Evolutionary conservation across 92 coral and sea anemone genomes (phyloP).

Genomic region (Palythoa grandis): DNA sequence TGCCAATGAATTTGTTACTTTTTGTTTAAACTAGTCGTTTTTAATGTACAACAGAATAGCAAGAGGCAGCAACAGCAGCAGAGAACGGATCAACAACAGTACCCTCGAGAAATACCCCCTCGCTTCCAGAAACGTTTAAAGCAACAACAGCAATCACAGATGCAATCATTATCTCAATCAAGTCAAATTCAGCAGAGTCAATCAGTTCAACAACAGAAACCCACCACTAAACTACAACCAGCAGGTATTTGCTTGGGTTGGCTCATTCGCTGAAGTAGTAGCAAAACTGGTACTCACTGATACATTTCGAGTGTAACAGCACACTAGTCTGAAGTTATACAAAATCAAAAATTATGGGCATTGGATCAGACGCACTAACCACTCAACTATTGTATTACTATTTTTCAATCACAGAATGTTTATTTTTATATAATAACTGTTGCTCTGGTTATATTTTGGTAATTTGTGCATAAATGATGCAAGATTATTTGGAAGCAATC

Average conservation of each 20-base stretch:
- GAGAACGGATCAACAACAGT: conserved; percentile 94
- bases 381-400: no score
- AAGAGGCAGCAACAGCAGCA: conserved; percentile 83
- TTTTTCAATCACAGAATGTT: no score
- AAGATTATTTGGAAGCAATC: no score
- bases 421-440: no score
- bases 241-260: conserved; percentile 49
- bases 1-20: not conserved
- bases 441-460: no score
- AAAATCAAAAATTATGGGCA: no score
- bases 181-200: conserved; percentile 62
- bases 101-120: conserved; percentile 97
- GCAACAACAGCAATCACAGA: conserved; percentile 80
- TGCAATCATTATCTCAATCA: conserved; percentile 60
- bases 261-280: not conserved
- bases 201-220: conserved; percentile 64
- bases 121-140: conserved; percentile 90
- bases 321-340: no score
- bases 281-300: no score
- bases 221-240: conserved; percentile 68
- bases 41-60: conserved; percentile 41
- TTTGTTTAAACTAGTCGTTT: not conserved
- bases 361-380: no score
- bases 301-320: no score
- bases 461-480: no score